Base-by-base conservation (phyloP, 2,797 vertebrate species). In the Aldrovandia affinis region DNA sequence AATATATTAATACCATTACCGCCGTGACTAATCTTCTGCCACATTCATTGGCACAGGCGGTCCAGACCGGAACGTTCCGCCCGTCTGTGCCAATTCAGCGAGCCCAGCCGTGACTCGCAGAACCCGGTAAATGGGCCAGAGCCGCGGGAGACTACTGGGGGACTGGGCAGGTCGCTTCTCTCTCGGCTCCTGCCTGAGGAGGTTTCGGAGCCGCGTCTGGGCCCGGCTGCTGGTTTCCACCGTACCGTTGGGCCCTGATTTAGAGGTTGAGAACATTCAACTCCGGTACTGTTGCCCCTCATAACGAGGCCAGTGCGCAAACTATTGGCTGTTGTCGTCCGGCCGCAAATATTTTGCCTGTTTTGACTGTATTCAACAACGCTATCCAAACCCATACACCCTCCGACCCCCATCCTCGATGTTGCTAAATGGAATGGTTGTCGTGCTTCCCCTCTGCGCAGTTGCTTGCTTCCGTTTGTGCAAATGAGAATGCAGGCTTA, bases 1-100 rank as follows among this genome's bases (percentile, higher is more conserved):
- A 70, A 39, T 36, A 20, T 39, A 70, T 70, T 70, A 36, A 70
- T 70, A 70, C 18, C 65, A 39, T 70, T 70, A 39, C 65, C 65
- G 4, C 33, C 1, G 18, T 70, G 65, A 39, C 65, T 70, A 39
- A 70, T 39, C 15, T 20, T 70, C 65, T 39, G 65, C 18, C 65
- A 70, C 65, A 39, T 39, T 70, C 18, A 20, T 30, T 36, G 65
- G 65, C 33, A 39, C 30, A 70, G 33, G 33, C 65, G 1, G 65
- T 70, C 15, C 22, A 39, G 65, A 70, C 30, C 65, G n/a, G 65
- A 36, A 70, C 65, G 36, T 70, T 70, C 65, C 1, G 14, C 33
- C 65, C 33, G 33, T 70, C 65, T 7, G 33, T 4, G 65, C 30
- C 65, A 5, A 70, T 36, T 70, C 33, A 22, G 65, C 65, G 0